phyloP scores from a whole-genome alignment of 2,113 vertebrate species.

The Clinocottus analis region DNA sequence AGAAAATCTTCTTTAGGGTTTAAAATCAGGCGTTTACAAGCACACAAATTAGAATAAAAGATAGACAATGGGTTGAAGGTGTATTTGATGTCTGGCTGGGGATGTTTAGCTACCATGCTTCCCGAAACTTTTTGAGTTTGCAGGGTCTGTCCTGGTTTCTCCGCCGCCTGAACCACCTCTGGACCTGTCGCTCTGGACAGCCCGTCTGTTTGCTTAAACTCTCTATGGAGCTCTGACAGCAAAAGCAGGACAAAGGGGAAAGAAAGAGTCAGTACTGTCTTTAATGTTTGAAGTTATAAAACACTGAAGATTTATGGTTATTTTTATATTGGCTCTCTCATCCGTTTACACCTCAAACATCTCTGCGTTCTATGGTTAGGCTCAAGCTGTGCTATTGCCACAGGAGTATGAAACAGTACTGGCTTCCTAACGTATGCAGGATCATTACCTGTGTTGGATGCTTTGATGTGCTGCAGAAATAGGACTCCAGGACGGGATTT shows the following conservation, averaged over 20 bases:
- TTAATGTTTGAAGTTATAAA: not conserved
- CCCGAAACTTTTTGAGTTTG: slow-evolving; percentile 93
- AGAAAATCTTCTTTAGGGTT: not conserved
- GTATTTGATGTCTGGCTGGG: not conserved
- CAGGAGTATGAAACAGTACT: not conserved
- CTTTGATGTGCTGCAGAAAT: slow-evolving; percentile 85
- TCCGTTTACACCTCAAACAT: not conserved
- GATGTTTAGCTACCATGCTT: slow-evolving; percentile 86
- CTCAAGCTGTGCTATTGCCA: not conserved
- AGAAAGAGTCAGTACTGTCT: not conserved
- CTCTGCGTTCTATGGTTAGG: not conserved
- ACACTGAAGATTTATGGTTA: not conserved
- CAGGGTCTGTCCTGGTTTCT: slow-evolving; percentile 94
- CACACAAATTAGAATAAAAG: not conserved
- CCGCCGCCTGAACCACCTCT: slow-evolving; percentile 93
- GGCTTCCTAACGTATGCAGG: slow-evolving; percentile 9
- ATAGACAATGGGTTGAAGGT: not conserved
- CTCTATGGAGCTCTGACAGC: slow-evolving; percentile 73
- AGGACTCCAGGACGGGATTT: slow-evolving; percentile 87
- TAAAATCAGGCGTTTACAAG: not conserved
- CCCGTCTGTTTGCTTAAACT: slow-evolving; percentile 78
- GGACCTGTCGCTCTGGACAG: slow-evolving; percentile 86
- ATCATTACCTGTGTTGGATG: slow-evolving; percentile 89
- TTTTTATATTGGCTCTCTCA: not conserved
- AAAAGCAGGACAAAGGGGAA: slow-evolving; percentile 2